Conservation (phyloP, 2,113 vertebrate genomes). For the Neoarius graeffei region DNA sequence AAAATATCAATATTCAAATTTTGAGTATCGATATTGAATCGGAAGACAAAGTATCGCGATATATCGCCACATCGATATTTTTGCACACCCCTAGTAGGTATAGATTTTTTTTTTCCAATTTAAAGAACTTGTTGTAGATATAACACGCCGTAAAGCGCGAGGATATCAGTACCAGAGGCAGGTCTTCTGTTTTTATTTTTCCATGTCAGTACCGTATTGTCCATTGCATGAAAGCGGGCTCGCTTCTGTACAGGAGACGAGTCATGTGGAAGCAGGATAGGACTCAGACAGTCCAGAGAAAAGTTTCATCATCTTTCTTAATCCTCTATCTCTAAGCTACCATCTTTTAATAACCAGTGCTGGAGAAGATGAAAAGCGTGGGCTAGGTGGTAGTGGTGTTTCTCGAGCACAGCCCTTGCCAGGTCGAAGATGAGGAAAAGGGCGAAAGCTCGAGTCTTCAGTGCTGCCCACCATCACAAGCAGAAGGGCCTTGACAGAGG, state of each 20-base stretch:
- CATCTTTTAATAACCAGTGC: conserved; percentile 40
- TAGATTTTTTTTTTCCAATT: neutral
- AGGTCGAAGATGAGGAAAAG: conserved; percentile 41
- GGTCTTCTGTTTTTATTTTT: neutral
- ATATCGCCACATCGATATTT: too few relatives aligned
- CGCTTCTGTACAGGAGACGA: neutral
- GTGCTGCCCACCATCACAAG: conserved; percentile 30
- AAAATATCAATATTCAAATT: too few relatives aligned
- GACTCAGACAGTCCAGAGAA: neutral
- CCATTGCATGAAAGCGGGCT: neutral
- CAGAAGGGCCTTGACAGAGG: conserved; percentile 17
- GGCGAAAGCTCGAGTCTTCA: conserved; percentile 17
- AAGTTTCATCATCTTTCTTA: conserved; percentile 43
- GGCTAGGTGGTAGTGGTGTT: conserved; percentile 30
- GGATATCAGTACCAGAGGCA: too few relatives aligned
- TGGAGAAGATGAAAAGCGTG: conserved; percentile 41
- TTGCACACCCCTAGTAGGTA: too few relatives aligned
- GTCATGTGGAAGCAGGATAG: neutral
- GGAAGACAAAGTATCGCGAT: too few relatives aligned
- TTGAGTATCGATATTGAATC: too few relatives aligned
- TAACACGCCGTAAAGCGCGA: neutral
- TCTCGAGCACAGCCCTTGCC: conserved; percentile 43
- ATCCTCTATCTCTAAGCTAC: conserved; percentile 28
- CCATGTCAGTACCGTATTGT: neutral
- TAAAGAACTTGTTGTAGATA: neutral